Evolutionary conservation across 1,140 invertebrate species (phyloP), one percentile per base, ranked within the genome.

Genomic region (Tetragonula clypearis): DNA sequence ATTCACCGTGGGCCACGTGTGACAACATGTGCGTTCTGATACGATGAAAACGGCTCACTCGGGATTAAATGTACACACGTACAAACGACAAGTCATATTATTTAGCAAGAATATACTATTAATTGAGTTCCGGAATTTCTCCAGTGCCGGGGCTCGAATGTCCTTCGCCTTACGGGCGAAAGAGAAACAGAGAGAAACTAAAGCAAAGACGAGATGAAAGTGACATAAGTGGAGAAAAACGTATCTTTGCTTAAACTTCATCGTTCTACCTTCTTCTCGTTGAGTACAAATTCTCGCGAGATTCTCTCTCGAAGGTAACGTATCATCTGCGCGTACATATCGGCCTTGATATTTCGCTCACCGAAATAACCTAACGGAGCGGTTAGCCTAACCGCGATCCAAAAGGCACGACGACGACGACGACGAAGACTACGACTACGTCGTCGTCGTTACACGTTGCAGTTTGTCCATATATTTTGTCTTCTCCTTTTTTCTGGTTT

Each of bases 391-490:
- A 14, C 2, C n/a, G 82, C 65, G 82, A 66, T 55, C 75, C 55
- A 78, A 53, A 66, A 60, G 75, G 55, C 82, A 78, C 65, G 65
- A 69, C 41, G 41, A 41, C 41, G 41, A 41, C 41, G 41, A 3
- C 41, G 41, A 69, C 41, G 41, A 41, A 5, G 41, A 41, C 41
- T 5, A 3, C 41, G 41, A 41, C 35, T 2, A 41, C 35, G 5
- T 4, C 35, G 9, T n/a, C 49, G 26, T n/a, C 62, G 35, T 66
- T 62, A 74, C 71, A 53, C 77, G 69, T 84, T 71, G 60, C n/a
- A 69, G 79, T 77, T 86, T 73, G 74, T 81, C 69, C 73, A n/a
- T 86, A 71, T 66, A 30, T 30, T 66, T 85, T 86, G 85, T 86
- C 56, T 58, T 6, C 19, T 1, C 80, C 76, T 82, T 19, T 69